Base-by-base conservation (phyloP, 2,888 invertebrate genomes). In the Drosophila heteroneura region DNA sequence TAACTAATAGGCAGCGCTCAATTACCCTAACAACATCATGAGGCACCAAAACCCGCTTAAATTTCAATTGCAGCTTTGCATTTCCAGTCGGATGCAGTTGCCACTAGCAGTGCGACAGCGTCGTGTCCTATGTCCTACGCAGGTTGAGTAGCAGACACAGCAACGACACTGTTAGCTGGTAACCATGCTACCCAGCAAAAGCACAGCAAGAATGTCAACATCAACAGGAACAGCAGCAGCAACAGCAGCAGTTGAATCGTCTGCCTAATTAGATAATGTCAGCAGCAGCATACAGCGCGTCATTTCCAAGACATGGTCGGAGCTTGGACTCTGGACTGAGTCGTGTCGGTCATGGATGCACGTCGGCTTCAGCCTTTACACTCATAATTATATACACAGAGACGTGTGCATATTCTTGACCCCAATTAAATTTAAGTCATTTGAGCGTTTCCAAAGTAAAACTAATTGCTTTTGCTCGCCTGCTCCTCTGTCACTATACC, bases 391-490 rank as follows among this genome's bases (percentile, higher is more conserved):
- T 12, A 44, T 14, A 39, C 30, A 47, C 39, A 44, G 30, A 66
- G 10, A 51, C 12, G 30, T 32, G 33, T 53, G 30, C 59, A 63
- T 54, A 79, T 79, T 79, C 81, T 76, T 84, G 91, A 82, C 79
- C 85, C 82, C 90, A 91, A 87, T 92, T 92, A 91, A 91, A 91
- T 83, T 92, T 91, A 91, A 89, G 85, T 90, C 82, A 90, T 89
- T 81, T 70, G 72, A 88, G 85, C 84, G 79, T 79, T 71, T 65
- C 74, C 76, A 70, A 89, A 85, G 91, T 83, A 77, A 85, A 90
- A 85, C 89, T 89, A 91, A 91, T 87, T 90, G 85, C 81, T 89
- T 90, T 89, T 74, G 68, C 79, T 22, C n/a, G 44, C 73, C 49
- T 6, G n/a, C 22, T 22, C 22, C 19, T 14, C 60, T 41, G 39